phyloP scores from a whole-genome alignment of 37 sponge, comb jelly and placozoan genomes.

The Halisarca cf. caerulea region DNA sequence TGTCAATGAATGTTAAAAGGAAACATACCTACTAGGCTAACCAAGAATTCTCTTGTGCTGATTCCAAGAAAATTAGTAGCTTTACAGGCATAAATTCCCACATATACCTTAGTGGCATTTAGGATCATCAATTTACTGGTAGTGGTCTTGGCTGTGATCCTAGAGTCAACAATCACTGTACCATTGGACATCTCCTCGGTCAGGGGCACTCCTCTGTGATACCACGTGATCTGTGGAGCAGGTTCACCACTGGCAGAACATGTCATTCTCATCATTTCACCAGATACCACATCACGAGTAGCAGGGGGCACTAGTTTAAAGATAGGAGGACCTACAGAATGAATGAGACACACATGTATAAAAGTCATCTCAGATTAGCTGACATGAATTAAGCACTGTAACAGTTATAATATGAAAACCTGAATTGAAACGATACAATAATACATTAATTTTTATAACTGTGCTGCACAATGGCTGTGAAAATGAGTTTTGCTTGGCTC shows the following conservation, averaged over 20 bases:
- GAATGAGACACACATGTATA: no score
- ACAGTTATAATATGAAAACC: no score
- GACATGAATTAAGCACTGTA: no score
- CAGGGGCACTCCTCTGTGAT: not conserved
- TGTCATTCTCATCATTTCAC: not conserved
- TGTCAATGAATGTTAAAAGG: no score
- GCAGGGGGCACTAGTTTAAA: not conserved
- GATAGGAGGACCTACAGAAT: not conserved
- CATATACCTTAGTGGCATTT: not conserved
- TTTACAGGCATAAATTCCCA: not conserved
- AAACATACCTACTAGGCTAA: no score
- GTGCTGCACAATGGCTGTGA: no score
- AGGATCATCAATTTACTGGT: not conserved
- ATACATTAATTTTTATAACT: no score
- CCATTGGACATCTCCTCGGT: not conserved
- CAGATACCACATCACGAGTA: not conserved
- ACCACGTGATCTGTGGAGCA: not conserved
- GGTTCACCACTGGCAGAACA: not conserved
- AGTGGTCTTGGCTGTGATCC: not conserved
- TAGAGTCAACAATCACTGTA: no score
- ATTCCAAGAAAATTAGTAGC: not conserved
- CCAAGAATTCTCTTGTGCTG: no score
- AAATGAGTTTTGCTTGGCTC: no score
- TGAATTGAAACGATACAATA: no score
- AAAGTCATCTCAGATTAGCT: no score